Evolutionary conservation across 2,888 invertebrate genomes (phyloP).

Genomic region (Eumerus sabulonum): DNA sequence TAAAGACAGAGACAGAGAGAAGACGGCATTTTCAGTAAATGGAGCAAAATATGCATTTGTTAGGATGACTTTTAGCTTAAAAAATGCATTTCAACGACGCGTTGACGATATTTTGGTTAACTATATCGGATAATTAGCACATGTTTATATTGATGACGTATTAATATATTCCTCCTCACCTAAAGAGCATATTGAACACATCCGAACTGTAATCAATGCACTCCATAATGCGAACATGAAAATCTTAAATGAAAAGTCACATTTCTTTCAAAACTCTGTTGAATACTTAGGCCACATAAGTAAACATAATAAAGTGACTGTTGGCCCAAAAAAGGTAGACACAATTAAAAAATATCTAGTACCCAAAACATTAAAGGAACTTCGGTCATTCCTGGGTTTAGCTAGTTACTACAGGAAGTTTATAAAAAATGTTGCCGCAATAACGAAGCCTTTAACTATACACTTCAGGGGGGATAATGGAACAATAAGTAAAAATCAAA

Average conservation of each 20-base stretch:
- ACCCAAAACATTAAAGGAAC: constrained; percentile 21
- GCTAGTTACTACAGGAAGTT: no score
- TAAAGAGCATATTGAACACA: constrained; percentile 24
- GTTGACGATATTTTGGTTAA: constrained; percentile 22
- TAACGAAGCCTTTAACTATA: no score
- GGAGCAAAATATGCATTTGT: no score
- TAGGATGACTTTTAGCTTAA: no score
- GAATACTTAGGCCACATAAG: constrained; percentile 7
- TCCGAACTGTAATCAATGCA: neutral
- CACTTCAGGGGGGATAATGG: no score
- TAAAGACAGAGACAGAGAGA: no score
- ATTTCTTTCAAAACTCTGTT: constrained; percentile 11
- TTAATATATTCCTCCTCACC: constrained; percentile 19
- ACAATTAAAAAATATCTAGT: constrained; percentile 2
- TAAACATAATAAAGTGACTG: constrained; percentile 1
- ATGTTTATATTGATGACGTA: constrained; percentile 38
- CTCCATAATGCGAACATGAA: constrained; percentile 21
- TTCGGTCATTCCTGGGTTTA: constrained; percentile 23
- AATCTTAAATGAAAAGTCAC: constrained; percentile 3
- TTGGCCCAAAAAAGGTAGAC: constrained; percentile 5
- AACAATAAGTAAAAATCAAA: neutral
- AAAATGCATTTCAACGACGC: constrained; percentile 23
- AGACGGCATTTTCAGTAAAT: no score
- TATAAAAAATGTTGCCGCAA: neutral
- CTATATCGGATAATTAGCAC: constrained; percentile 11